These are phyloP conservation scores for Melinaea marsaeus DNA, from an alignment of 2,888 invertebrate species.

Conservation along the genomic window DNA sequence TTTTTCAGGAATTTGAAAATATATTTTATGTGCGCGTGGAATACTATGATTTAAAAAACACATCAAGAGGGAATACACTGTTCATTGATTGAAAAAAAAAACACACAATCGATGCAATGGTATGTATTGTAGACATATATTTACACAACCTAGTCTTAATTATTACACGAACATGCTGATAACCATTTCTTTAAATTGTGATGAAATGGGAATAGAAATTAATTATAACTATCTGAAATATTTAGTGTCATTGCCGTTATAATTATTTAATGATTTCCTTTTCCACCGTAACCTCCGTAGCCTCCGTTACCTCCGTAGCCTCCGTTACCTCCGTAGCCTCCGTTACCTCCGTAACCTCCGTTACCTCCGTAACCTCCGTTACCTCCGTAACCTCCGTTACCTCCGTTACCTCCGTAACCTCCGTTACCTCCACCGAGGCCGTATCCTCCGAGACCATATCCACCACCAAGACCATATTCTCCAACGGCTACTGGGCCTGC, in stretches of 20 bases:
- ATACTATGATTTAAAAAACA: constrained; percentile 11
- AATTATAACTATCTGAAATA: constrained; percentile 42
- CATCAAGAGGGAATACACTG: not conserved
- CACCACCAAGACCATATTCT: constrained; percentile 31
- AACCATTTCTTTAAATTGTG: constrained; percentile 58
- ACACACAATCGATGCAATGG: constrained; percentile 26
- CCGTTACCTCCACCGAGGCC: constrained; percentile 26
- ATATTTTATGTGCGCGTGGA: too few species aligned
- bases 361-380: constrained; percentile 10
- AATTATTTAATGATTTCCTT: constrained; percentile 31
- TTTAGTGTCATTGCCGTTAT: constrained; percentile 17
- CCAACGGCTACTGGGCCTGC: constrained; percentile 26
- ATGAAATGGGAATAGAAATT: constrained; percentile 67
- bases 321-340: constrained; percentile 18
- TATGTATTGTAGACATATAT: constrained; percentile 37
- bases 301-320: constrained; percentile 18
- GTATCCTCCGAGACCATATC: constrained; percentile 29
- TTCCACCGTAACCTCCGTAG: constrained; percentile 21
- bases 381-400: constrained; percentile 31
- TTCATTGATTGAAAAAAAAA: constrained; percentile 17
- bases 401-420: too few species aligned
- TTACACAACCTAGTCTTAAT: constrained; percentile 49
- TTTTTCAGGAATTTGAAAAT: too few species aligned
- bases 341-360: constrained; percentile 10
- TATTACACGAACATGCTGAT: constrained; percentile 57